Percentiles rank a stretch among this genome's conserved stretches.
These are phyloP conservation scores for Nothobranchius kuhntae DNA, from an alignment of 2,113 vertebrate species.

Conservation along the genomic window DNA sequence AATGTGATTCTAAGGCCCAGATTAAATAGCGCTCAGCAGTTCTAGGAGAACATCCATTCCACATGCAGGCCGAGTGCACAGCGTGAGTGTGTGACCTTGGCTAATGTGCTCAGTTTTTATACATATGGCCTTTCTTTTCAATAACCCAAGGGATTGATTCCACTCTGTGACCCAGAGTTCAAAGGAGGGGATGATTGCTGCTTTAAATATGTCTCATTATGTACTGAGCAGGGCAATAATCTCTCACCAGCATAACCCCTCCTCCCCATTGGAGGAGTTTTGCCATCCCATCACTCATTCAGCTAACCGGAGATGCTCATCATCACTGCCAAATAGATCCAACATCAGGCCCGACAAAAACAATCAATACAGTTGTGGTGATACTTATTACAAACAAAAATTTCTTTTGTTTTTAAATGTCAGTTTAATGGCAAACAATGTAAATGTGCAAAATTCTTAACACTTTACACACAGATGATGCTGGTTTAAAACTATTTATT, in stretches of 20 bases:
- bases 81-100: constrained; percentile 67
- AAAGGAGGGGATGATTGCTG: constrained; percentile 73
- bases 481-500: too few species aligned
- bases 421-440: background rate
- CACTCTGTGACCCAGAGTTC: constrained; percentile 61
- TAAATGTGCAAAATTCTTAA: too few species aligned
- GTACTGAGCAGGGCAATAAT: constrained; percentile 67
- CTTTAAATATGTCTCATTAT: constrained; percentile 79
- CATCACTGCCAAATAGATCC: constrained; percentile 22
- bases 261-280: constrained; percentile 41
- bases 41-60: constrained; percentile 56
- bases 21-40: constrained; percentile 72
- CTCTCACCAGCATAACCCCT: constrained; percentile 43
- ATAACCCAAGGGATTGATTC: constrained; percentile 72
- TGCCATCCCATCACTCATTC: constrained; percentile 62
- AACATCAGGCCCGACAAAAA: constrained; percentile 32
- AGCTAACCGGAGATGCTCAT: constrained; percentile 37
- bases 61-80: constrained; percentile 35
- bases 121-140: constrained; percentile 71
- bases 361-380: background rate
- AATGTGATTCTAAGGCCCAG: constrained; percentile 64
- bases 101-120: constrained; percentile 55
- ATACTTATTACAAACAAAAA: background rate
- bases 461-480: too few species aligned
- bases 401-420: background rate